A percentile compares a stretch with the other conserved stretches of the same genome.
phyloP scores from a whole-genome alignment of 2,888 invertebrate genomes.

The Sinelater perroti region DNA sequence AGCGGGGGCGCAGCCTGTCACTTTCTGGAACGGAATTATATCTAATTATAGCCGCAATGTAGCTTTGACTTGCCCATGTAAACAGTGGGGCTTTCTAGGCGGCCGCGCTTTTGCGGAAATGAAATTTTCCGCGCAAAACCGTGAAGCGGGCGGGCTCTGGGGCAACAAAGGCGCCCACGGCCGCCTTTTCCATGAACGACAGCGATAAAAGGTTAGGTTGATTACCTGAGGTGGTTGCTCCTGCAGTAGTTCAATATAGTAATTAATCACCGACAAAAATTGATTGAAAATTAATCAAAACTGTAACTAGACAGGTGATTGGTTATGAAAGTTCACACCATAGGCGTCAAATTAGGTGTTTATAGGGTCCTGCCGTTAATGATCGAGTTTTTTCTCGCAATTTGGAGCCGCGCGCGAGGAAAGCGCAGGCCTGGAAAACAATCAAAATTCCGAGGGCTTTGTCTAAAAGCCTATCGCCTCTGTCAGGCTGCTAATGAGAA shows the following conservation, averaged over 20 bases:
- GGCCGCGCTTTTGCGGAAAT: slow-evolving; percentile 21
- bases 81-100: slow-evolving; percentile 46
- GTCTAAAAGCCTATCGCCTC: slow-evolving; percentile 45
- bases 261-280: slow-evolving; percentile 61
- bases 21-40: slow-evolving; percentile 59
- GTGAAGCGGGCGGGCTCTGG: slow-evolving; percentile 9
- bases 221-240: slow-evolving; percentile 45
- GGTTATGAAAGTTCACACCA: slow-evolving; percentile 60
- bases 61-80: slow-evolving; percentile 58
- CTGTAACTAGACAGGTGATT: slow-evolving; percentile 63
- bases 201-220: slow-evolving; percentile 36
- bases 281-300: slow-evolving; percentile 64
- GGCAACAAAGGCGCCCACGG: no score
- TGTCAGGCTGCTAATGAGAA: slow-evolving; percentile 51
- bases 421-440: slow-evolving; percentile 34
- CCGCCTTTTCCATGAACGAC: slow-evolving; percentile 27
- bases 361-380: slow-evolving; percentile 46
- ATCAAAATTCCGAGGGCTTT: slow-evolving; percentile 46
- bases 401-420: slow-evolving; percentile 27
- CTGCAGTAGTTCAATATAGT: slow-evolving; percentile 51
- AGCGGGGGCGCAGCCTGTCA: slow-evolving; percentile 58
- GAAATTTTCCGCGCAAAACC: slow-evolving; percentile 19
- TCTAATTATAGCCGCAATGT: slow-evolving; percentile 58
- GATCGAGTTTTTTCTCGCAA: slow-evolving; percentile 32
- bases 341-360: slow-evolving; percentile 61